Evolutionary conservation across 1,140 invertebrate species (phyloP).

Genomic region (Polypedilum pembai): DNA sequence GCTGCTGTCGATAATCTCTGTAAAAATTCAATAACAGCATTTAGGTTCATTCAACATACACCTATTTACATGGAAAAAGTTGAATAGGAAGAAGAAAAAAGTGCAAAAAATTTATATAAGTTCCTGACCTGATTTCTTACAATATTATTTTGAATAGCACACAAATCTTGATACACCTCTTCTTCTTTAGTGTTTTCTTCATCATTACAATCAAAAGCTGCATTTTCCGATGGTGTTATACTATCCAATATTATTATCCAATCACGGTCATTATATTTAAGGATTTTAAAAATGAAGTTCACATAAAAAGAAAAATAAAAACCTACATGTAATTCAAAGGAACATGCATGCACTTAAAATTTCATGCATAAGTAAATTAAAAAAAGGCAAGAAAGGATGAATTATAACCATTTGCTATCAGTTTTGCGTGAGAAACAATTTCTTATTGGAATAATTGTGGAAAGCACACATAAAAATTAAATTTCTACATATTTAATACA

Average conservation of each 20-base stretch:
- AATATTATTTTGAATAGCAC: conserved; percentile 40
- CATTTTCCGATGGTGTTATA: conserved; percentile 35
- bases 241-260: background rate
- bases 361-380: conserved; percentile 29
- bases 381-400: no score
- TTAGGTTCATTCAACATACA: background rate
- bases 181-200: conserved; percentile 45
- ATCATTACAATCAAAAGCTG: conserved; percentile 42
- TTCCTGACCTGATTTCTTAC: conserved; percentile 40
- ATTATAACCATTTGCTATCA: no score
- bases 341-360: background rate
- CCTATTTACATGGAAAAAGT: background rate
- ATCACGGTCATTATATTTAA: background rate
- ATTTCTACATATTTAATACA: no score
- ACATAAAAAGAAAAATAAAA: conserved; percentile 16
- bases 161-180: conserved; percentile 45
- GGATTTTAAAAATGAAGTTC: background rate
- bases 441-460: no score
- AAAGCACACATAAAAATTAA: no score
- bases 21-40: conserved; percentile 35
- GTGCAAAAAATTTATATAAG: conserved; percentile 32
- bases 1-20: conserved; percentile 48
- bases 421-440: no score
- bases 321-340: background rate
- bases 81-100: background rate